Conservation (phyloP, 1,140 invertebrate genomes). For the Drosophila asahinai region DNA sequence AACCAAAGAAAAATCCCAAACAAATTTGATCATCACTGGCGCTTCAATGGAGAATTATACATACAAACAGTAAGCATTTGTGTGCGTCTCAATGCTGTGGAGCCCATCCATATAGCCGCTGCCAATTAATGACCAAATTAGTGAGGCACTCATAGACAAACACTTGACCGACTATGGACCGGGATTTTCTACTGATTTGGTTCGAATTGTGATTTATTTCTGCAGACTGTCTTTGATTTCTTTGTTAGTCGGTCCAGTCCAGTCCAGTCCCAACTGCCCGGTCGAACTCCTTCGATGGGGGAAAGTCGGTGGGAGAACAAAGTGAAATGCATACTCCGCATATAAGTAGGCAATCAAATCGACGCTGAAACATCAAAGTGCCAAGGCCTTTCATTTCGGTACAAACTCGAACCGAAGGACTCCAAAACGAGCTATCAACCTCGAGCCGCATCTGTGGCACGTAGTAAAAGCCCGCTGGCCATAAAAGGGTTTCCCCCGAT, state of each 20-base stretch:
- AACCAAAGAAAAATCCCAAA: background rate
- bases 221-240: slow-evolving; percentile 80
- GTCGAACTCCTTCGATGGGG: slow-evolving; percentile 31
- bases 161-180: slow-evolving; percentile 78
- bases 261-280: slow-evolving; percentile 31
- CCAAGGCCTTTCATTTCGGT: slow-evolving; percentile 68
- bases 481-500: slow-evolving; percentile 70
- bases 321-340: slow-evolving; percentile 71
- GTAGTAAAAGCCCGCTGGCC: slow-evolving; percentile 74
- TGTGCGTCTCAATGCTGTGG: slow-evolving; percentile 17
- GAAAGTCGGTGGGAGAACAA: slow-evolving; percentile 66
- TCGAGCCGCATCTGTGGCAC: slow-evolving; percentile 60
- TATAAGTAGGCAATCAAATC: slow-evolving; percentile 59
- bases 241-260: slow-evolving; percentile 66
- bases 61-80: slow-evolving; percentile 13
- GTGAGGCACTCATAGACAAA: slow-evolving; percentile 78
- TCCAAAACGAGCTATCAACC: slow-evolving; percentile 73
- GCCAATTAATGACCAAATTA: slow-evolving; percentile 85
- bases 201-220: slow-evolving; percentile 83
- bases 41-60: slow-evolving; percentile 30
- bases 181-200: slow-evolving; percentile 83
- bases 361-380: slow-evolving; percentile 71
- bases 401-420: slow-evolving; percentile 56
- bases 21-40: slow-evolving; percentile 24
- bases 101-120: slow-evolving; percentile 63